Percentiles rank a stretch among this genome's conserved stretches.
These are phyloP conservation scores for Adelosebastes latens DNA, from an alignment of 2,797 vertebrate genomes.

Conservation along the genomic window DNA sequence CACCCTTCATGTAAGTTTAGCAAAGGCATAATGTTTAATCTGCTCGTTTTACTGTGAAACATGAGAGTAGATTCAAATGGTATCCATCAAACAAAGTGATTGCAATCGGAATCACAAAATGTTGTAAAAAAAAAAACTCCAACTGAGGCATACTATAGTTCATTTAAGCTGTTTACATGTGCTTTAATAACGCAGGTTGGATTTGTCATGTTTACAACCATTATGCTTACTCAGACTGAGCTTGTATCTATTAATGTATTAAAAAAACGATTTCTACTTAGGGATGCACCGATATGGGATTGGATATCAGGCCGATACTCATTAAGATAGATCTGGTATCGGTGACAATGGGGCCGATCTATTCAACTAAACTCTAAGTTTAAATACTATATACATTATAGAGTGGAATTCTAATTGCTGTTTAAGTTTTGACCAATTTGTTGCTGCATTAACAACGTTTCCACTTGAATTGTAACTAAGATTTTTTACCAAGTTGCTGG, in stretches of 20 bases:
- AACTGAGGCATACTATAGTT: background rate
- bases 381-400: no score
- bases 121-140: background rate
- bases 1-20: background rate
- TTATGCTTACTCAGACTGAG: background rate
- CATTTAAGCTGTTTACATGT: background rate
- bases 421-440: no score
- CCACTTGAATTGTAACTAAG: no score
- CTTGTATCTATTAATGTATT: no score
- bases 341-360: no score
- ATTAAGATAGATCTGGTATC: no score
- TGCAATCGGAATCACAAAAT: background rate
- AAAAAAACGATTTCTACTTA: accelerated
- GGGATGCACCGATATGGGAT: no score
- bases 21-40: background rate
- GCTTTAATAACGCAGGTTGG: background rate
- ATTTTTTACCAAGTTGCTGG: no score
- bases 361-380: no score
- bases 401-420: no score
- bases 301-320: no score
- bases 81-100: background rate
- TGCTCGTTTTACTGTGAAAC: background rate
- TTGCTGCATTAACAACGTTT: no score
- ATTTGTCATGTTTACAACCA: background rate
- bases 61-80: background rate